phyloP scores from a whole-genome alignment of 1,140 invertebrate genomes.

The Linepithema humile region DNA sequence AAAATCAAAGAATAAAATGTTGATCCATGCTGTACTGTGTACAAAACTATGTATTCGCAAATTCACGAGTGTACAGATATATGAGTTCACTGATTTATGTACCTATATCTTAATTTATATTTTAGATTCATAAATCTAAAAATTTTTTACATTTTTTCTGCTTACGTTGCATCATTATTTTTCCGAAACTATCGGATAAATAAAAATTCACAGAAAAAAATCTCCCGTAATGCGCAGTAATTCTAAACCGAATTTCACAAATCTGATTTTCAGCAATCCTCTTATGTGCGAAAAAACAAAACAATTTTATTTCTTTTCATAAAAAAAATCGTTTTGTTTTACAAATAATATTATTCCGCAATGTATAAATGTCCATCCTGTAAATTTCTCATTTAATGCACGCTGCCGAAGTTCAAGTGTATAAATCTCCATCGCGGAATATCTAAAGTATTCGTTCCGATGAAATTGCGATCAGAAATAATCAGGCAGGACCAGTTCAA shows the following conservation, averaged over 20 bases:
- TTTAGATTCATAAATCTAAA: background rate
- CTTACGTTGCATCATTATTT: too few species aligned
- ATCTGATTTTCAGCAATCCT: background rate
- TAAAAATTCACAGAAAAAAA: background rate
- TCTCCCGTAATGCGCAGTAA: background rate
- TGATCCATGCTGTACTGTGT: background rate
- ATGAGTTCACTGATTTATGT: background rate
- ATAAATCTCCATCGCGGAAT: background rate
- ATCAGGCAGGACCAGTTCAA: slow-evolving; percentile 60
- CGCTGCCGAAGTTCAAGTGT: background rate
- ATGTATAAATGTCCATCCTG: slow-evolving; percentile 12
- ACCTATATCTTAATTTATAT: background rate
- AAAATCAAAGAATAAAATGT: slow-evolving; percentile 8
- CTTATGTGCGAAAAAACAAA: background rate
- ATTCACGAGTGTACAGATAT: background rate
- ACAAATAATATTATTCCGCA: background rate
- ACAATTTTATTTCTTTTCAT: background rate
- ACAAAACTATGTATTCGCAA: background rate
- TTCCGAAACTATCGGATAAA: background rate
- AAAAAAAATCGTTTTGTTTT: background rate
- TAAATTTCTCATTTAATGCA: background rate
- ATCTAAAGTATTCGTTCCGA: background rate
- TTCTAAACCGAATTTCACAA: background rate
- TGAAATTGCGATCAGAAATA: slow-evolving; percentile 26
- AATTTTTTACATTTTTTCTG: background rate